phyloP scores from a whole-genome alignment of 2,113 vertebrate species.

The Rana temporaria region DNA sequence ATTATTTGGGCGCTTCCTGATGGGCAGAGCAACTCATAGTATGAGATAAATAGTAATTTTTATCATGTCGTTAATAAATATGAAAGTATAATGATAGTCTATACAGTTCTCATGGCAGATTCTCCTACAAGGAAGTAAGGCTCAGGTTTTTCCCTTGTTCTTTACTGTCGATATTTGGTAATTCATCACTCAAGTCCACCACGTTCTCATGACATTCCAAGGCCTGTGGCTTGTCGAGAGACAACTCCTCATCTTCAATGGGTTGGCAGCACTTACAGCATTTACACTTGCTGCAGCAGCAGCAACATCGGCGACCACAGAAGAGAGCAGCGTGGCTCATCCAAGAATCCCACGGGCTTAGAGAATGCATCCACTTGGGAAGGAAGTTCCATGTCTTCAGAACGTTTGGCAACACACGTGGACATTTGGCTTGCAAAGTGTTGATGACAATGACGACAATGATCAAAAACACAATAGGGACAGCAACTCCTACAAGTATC shows the following conservation, averaged over 20 bases:
- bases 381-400: conserved; percentile 88
- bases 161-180: conserved; percentile 23
- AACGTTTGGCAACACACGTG: conserved; percentile 69
- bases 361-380: conserved; percentile 85
- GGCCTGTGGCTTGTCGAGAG: conserved; percentile 64
- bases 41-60: conserved; percentile 1
- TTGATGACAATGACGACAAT: conserved; percentile 77
- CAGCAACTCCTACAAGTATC: conserved; percentile 84
- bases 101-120: not conserved
- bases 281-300: conserved; percentile 76
- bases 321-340: conserved; percentile 65
- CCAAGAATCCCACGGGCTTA: conserved; percentile 84
- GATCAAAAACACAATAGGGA: conserved; percentile 71
- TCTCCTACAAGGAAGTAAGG: conserved; percentile 22
- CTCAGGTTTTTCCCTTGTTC: conserved; percentile 1
- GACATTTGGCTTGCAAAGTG: conserved; percentile 80
- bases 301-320: conserved; percentile 78
- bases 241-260: conserved; percentile 42
- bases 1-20: not conserved
- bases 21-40: not conserved
- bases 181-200: conserved; percentile 68
- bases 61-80: not conserved
- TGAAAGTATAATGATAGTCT: not conserved
- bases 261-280: conserved; percentile 64
- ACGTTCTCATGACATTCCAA: conserved; percentile 81